phyloP scores from a whole-genome alignment of 1,140 invertebrate species.

The Hyposmocoma kahamanoa region DNA sequence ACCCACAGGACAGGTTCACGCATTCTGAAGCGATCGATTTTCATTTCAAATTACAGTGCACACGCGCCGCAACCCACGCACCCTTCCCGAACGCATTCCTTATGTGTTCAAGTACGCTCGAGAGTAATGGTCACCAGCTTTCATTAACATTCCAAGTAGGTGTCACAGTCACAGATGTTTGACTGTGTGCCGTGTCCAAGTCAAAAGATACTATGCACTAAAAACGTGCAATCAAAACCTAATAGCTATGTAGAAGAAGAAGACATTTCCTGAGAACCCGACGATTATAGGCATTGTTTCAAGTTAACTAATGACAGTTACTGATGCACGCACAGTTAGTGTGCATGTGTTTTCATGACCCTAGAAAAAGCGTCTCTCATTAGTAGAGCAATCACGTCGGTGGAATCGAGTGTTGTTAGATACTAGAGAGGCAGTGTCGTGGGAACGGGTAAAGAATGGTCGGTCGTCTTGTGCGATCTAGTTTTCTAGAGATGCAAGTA shows the following conservation, averaged over 20 bases:
- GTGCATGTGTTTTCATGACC: constrained; percentile 27
- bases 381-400: constrained; percentile 57
- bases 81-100: constrained; percentile 40
- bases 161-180: constrained; percentile 9
- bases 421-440: constrained; percentile 42
- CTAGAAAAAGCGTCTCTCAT: constrained; percentile 49
- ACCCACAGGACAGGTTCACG: constrained; percentile 59
- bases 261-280: constrained; percentile 6
- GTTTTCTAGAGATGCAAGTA: constrained; percentile 58
- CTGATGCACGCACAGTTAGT: neutral
- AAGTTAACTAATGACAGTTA: constrained; percentile 10
- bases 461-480: constrained; percentile 49
- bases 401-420: constrained; percentile 42
- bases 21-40: constrained; percentile 59
- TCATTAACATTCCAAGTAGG: constrained; percentile 24
- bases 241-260: neutral
- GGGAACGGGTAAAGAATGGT: constrained; percentile 57
- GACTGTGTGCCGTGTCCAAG: neutral
- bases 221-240: neutral
- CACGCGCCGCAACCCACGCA: constrained; percentile 35
- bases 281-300: constrained; percentile 13
- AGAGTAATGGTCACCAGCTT: constrained; percentile 32
- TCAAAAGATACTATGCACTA: neutral
- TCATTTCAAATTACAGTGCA: constrained; percentile 63
- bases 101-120: constrained; percentile 35